Base-by-base conservation (phyloP, 2,113 vertebrate genomes). In the Collichthys lucidus region DNA sequence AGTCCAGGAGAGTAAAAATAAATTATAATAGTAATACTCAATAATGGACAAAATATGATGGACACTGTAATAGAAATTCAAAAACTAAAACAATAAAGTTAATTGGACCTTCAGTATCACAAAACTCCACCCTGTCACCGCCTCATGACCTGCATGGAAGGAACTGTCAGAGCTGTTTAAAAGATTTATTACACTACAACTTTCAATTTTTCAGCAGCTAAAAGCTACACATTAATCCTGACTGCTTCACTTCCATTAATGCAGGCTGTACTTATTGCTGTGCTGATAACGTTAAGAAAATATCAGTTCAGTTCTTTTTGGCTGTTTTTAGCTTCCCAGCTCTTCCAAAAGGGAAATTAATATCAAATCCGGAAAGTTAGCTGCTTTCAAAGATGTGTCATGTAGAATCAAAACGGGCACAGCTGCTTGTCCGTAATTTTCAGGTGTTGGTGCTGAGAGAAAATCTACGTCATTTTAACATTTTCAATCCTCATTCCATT, bases 101-200 rank as follows among this genome's bases (percentile, higher is more conserved):
- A 69, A 85, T 79, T 83, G 47, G 50, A 70, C 57, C 31, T 65
- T 44, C 8, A 77, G 24, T 24, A 11, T 31, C 9, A 44, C 29
- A 50, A 63, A 79, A 56, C 42, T 24, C 52, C 49, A 62, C 11
- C n/a, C 26, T 79, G 14, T 82, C 80, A 64, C 14, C 44, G 29
- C 68, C 47, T 74, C 12, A 4, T 59, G 65, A 84, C 87, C 80
- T 68, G 55, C 46, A 72, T 74, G 67, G 35, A 71, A 64, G 52
- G n/a, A 74, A 40, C 80, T 89, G 83, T 89, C 89, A 87, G 35
- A 81, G 56, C 60, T 22, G 8, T 77, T 68, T 80, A 35, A 85
- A 70, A 86, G 73, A 89, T 86, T 86, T 82, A 89, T 88, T 66
- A 78, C 83, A 52, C 42, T 9, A 16, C 42, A 82, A 61, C 65